phyloP scores from a whole-genome alignment of 2,888 invertebrate species.

The Ceraclea dissimilis region DNA sequence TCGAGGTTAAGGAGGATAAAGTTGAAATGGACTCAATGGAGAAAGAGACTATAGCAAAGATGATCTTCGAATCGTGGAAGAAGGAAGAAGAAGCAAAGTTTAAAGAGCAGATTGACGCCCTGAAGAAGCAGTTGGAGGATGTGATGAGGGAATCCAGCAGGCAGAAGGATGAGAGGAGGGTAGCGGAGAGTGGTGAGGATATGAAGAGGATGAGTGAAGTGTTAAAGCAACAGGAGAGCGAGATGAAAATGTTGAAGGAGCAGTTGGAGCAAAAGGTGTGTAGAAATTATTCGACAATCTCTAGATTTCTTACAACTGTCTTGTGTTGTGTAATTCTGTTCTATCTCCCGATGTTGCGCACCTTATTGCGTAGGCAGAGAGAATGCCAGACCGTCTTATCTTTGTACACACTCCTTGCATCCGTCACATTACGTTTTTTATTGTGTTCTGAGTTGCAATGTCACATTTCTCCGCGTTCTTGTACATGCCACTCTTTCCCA shows the following conservation, averaged over 20 bases:
- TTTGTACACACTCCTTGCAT: too few species aligned
- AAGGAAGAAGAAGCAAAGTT: constrained; percentile 48
- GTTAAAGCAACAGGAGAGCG: constrained; percentile 45
- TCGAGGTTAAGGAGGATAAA: constrained; percentile 14
- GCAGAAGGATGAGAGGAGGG: constrained; percentile 28
- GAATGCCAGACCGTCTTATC: too few species aligned
- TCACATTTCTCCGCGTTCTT: too few species aligned
- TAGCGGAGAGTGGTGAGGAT: constrained; percentile 30
- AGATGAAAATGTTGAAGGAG: constrained; percentile 43
- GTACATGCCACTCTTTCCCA: too few species aligned
- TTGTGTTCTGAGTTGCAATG: too few species aligned
- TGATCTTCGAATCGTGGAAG: constrained; percentile 47
- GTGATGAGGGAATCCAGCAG: constrained; percentile 31
- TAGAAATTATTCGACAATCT: not conserved
- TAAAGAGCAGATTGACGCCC: constrained; percentile 43
- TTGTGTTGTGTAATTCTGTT: too few species aligned
- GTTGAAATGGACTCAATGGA: constrained; percentile 21
- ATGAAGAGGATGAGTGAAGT: constrained; percentile 40
- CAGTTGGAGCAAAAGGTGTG: constrained; percentile 41
- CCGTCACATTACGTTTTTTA: too few species aligned
- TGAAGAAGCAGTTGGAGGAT: constrained; percentile 39
- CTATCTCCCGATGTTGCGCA: too few species aligned
- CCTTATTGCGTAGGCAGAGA: too few species aligned
- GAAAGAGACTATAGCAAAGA: constrained; percentile 33
- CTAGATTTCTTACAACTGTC: too few species aligned